Conservation (phyloP, 2,113 vertebrate species). For the Arvicanthis niloticus region DNA sequence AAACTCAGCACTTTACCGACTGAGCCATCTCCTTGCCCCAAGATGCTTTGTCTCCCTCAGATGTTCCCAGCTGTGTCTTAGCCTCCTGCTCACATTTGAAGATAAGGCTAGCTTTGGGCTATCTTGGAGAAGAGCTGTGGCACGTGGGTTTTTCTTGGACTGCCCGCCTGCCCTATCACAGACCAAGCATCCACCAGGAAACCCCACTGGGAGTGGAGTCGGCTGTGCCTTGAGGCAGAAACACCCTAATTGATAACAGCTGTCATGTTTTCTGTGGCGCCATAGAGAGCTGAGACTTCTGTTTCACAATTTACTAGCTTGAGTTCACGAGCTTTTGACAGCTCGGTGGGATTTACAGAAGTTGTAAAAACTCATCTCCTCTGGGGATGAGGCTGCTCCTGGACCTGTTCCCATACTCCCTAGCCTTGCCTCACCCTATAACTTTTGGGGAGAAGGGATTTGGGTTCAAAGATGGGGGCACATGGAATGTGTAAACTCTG, state of each 20-base stretch:
- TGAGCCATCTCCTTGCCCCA: neutral
- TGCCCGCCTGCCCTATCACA: fast-evolving
- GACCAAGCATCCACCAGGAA: neutral
- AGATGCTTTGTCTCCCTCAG: too few relatives aligned
- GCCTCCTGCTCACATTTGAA: neutral
- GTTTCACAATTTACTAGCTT: slow-evolving; percentile 43
- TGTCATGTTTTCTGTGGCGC: slow-evolving; percentile 40
- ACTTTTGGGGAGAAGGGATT: neutral
- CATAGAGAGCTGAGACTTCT: neutral
- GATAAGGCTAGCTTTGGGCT: neutral
- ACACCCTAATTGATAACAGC: slow-evolving; percentile 51
- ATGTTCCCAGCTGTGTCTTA: fast-evolving
- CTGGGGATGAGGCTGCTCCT: neutral
- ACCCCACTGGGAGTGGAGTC: neutral
- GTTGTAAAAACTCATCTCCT: neutral
- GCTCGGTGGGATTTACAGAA: slow-evolving; percentile 12
- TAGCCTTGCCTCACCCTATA: neutral
- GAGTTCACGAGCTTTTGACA: slow-evolving; percentile 67
- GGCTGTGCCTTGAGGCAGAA: slow-evolving; percentile 1
- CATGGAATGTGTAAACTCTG: neutral
- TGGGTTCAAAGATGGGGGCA: neutral
- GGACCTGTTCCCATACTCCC: neutral
- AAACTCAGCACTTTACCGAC: neutral
- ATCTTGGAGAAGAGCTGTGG: too few relatives aligned
- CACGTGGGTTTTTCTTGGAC: neutral